A percentile compares a stretch with the other conserved stretches of the same genome.
Evolutionary conservation across 2,797 vertebrate species (phyloP).

Genomic region (Centropyge bicolor): DNA sequence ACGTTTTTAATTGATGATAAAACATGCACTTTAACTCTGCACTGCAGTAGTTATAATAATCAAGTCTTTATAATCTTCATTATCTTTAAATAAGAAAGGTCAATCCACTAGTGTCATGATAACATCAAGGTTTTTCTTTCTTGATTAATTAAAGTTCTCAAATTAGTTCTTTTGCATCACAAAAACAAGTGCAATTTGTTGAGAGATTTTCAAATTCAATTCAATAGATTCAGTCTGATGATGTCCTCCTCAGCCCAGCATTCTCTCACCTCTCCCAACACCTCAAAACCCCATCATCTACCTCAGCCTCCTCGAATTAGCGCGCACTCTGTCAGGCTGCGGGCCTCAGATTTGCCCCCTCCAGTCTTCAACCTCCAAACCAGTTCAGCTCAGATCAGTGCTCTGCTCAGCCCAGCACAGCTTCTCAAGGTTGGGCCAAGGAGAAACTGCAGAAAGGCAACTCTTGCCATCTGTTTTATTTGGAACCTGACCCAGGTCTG

Average conservation of each 20-base stretch:
- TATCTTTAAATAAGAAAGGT: background rate
- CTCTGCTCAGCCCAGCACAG: slow-evolving; percentile 68
- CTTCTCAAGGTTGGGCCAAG: slow-evolving; percentile 80
- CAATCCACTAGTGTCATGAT: background rate
- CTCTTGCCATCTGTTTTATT: slow-evolving; percentile 71
- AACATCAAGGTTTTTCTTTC: background rate
- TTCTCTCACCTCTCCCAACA: slow-evolving; percentile 16
- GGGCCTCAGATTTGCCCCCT: slow-evolving; percentile 36
- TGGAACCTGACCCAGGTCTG: slow-evolving; percentile 62
- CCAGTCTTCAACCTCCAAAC: slow-evolving; percentile 49
- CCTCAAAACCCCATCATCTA: slow-evolving; percentile 17
- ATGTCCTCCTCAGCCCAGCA: slow-evolving; percentile 3
- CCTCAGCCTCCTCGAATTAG: slow-evolving; percentile 41
- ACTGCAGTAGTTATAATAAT: background rate
- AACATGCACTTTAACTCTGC: background rate
- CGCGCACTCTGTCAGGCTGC: slow-evolving; percentile 18
- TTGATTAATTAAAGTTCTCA: background rate
- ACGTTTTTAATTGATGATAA: background rate
- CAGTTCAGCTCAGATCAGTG: slow-evolving; percentile 59
- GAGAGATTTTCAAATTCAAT: background rate
- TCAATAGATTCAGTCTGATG: background rate
- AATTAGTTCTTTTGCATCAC: background rate
- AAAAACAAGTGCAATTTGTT: background rate
- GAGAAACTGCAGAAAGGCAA: slow-evolving; percentile 68
- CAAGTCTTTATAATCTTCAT: background rate